These are phyloP conservation scores for Tenthredo mesomela DNA, from an alignment of 2,888 invertebrate species.

Conservation along the genomic window DNA sequence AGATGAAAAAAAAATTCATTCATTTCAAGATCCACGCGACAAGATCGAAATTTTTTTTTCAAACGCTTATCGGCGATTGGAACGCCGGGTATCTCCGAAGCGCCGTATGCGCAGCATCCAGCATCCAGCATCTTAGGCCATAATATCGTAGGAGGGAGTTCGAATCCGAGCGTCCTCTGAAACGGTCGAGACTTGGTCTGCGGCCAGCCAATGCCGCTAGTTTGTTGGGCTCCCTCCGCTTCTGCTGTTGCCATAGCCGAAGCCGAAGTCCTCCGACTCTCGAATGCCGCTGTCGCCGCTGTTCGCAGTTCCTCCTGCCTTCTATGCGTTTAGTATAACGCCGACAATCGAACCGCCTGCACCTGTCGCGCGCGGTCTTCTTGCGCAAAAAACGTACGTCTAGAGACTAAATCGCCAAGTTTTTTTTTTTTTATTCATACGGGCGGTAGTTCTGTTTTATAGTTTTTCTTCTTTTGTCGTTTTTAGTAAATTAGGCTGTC, in stretches of 20 bases:
- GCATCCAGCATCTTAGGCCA: conserved; percentile 16
- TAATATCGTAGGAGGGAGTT: conserved; percentile 34
- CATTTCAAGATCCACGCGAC: background rate
- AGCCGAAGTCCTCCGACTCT: conserved; percentile 50
- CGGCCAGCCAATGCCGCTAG: conserved; percentile 47
- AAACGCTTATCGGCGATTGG: background rate
- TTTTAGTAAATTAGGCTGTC: background rate
- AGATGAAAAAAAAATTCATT: background rate
- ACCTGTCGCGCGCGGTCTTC: conserved; percentile 61
- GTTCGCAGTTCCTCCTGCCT: conserved; percentile 53
- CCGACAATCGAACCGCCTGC: conserved; percentile 73
- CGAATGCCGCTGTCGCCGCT: conserved; percentile 49
- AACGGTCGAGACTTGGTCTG: conserved; percentile 32
- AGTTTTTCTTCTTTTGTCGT: background rate
- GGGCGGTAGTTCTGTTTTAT: background rate
- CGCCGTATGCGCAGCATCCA: conserved; percentile 34
- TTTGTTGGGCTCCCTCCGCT: conserved; percentile 51
- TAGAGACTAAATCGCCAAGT: conserved; percentile 1
- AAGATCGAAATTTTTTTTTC: background rate
- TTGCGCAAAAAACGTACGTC: conserved; percentile 32
- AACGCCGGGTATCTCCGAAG: conserved; percentile 3
- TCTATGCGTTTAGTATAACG: conserved; percentile 72
- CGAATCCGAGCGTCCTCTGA: conserved; percentile 43
- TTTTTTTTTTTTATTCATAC: background rate
- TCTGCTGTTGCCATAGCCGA: conserved; percentile 28